phyloP scores from a whole-genome alignment of 2,888 invertebrate species.

The Lutraria lutraria region DNA sequence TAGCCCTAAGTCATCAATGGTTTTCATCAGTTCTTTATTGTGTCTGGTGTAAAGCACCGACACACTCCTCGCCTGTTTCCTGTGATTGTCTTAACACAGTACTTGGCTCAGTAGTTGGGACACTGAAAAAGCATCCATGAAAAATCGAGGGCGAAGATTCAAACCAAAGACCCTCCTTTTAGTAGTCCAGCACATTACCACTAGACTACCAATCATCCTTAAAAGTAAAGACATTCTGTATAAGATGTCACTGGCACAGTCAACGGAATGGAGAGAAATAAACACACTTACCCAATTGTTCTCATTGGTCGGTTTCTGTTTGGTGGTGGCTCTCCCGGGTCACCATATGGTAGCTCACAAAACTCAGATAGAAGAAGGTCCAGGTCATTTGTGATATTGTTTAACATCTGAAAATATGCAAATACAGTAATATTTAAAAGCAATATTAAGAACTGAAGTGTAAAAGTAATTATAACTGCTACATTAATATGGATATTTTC shows the following conservation, averaged over 20 bases:
- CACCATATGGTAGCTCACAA: slow-evolving; percentile 88
- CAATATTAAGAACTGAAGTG: neutral
- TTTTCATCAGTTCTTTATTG: too few relatives aligned
- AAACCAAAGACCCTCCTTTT: neutral
- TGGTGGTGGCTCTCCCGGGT: slow-evolving; percentile 54
- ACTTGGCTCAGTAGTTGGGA: too few relatives aligned
- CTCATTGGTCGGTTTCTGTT: slow-evolving; percentile 47
- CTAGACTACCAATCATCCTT: too few relatives aligned
- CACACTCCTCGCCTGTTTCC: too few relatives aligned
- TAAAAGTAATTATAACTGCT: neutral
- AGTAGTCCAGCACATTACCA: too few relatives aligned
- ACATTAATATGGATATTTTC: neutral
- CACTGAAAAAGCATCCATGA: too few relatives aligned
- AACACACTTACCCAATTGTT: slow-evolving; percentile 48
- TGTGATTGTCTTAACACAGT: too few relatives aligned
- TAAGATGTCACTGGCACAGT: too few relatives aligned
- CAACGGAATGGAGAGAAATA: neutral
- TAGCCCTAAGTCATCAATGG: too few relatives aligned
- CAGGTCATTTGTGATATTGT: slow-evolving; percentile 92
- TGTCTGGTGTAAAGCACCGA: too few relatives aligned
- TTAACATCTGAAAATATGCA: slow-evolving; percentile 82
- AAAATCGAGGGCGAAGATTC: neutral
- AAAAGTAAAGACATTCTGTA: too few relatives aligned
- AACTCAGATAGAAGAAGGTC: slow-evolving; percentile 95
- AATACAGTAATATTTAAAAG: neutral